Conservation (phyloP, 2,113 vertebrate species). For the Muntiacus reevesi region DNA sequence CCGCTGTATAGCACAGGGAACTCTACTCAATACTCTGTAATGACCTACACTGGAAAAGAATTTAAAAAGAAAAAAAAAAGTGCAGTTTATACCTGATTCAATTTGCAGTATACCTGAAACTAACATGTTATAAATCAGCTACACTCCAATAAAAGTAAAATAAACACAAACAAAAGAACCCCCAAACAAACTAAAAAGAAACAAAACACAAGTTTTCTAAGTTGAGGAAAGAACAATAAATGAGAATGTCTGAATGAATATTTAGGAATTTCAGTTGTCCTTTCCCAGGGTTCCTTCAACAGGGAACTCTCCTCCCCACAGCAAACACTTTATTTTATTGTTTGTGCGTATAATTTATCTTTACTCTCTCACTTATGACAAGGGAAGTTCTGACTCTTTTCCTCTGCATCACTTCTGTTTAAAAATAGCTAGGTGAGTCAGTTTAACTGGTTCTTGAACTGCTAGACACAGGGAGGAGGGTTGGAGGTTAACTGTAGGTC, state of each 20-base stretch:
- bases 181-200: background rate
- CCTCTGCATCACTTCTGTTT: background rate
- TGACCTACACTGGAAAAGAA: background rate
- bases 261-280: background rate
- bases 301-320: background rate
- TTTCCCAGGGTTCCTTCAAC: background rate
- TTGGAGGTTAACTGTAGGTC: background rate
- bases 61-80: background rate
- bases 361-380: background rate
- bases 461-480: background rate
- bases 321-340: background rate
- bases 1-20: background rate
- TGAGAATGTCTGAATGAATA: background rate
- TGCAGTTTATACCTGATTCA: background rate
- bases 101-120: background rate
- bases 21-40: background rate
- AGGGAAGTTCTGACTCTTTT: background rate
- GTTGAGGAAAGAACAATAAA: background rate
- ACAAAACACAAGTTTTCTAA: background rate
- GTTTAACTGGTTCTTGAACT: background rate
- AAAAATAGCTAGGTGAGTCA: background rate
- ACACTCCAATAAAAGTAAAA: background rate
- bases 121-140: background rate
- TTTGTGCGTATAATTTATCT: background rate
- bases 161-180: background rate